These are phyloP conservation scores for Tubulanus polymorphus DNA, from an alignment of 2,888 invertebrate species.

Conservation along the genomic window DNA sequence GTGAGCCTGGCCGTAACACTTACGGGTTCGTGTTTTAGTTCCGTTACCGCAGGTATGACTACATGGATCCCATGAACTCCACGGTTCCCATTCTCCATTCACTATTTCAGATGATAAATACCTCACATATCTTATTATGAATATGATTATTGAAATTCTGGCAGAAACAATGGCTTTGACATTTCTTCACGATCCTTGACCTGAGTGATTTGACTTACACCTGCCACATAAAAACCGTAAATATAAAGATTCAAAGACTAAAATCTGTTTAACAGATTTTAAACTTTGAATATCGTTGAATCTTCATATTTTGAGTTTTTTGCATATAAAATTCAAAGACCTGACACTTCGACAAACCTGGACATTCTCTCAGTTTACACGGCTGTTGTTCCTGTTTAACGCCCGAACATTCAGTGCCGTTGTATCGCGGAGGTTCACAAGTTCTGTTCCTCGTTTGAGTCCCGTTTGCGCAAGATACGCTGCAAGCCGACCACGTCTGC, in stretches of 20 bases:
- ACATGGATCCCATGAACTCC: neutral
- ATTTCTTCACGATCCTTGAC: too few species aligned
- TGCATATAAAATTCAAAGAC: too few species aligned
- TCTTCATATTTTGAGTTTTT: too few species aligned
- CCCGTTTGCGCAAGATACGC: neutral
- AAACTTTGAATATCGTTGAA: too few species aligned
- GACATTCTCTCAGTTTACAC: neutral
- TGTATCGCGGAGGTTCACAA: neutral
- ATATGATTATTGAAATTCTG: too few species aligned
- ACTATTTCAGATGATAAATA: too few species aligned
- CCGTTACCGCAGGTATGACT: neutral
- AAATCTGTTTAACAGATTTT: too few species aligned
- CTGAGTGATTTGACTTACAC: too few species aligned
- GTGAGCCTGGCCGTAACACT: neutral
- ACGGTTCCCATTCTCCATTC: neutral
- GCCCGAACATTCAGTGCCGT: neutral
- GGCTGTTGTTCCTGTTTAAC: neutral
- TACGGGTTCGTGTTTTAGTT: neutral
- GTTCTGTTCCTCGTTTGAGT: neutral
- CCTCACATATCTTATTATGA: too few species aligned
- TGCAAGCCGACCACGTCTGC: neutral
- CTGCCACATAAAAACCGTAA: too few species aligned
- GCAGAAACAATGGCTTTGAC: too few species aligned
- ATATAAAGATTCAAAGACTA: too few species aligned
- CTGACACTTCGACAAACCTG: slow-evolving; percentile 1